These are phyloP conservation scores for Euproctis similis DNA, from an alignment of 2,888 invertebrate species.

Conservation along the genomic window DNA sequence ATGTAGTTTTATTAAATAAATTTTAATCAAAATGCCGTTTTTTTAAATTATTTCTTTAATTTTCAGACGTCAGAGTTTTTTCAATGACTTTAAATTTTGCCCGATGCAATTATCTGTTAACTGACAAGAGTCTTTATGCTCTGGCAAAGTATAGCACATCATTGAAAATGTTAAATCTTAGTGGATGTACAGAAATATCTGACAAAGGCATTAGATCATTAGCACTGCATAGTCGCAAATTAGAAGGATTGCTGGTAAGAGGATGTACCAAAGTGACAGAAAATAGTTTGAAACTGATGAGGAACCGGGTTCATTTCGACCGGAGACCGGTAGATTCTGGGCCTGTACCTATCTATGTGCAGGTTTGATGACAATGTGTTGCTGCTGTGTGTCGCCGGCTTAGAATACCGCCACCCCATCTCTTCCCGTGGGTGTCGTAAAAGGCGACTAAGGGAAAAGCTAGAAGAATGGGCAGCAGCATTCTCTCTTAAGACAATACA, in stretches of 20 bases:
- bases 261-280: constrained; percentile 79
- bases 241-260: constrained; percentile 75
- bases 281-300: constrained; percentile 68
- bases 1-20: constrained; percentile 72
- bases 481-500: no score
- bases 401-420: no score
- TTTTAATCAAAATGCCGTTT: constrained; percentile 43
- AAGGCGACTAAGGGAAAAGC: no score
- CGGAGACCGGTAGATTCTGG: constrained; percentile 36
- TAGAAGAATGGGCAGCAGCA: no score
- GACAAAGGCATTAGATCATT: constrained; percentile 78
- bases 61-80: no score
- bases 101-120: no score
- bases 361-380: no score
- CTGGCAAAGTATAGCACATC: constrained; percentile 72
- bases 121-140: constrained; percentile 74
- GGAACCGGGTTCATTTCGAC: constrained; percentile 73
- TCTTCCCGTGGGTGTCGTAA: no score
- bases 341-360: constrained; percentile 45
- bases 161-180: constrained; percentile 76
- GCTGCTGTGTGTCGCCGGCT: no score
- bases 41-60: no score
- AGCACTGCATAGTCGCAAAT: constrained; percentile 65
- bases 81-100: no score
- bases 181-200: constrained; percentile 78